These are phyloP conservation scores for Axis porcinus DNA, from an alignment of 2,113 vertebrate genomes.

Conservation along the genomic window DNA sequence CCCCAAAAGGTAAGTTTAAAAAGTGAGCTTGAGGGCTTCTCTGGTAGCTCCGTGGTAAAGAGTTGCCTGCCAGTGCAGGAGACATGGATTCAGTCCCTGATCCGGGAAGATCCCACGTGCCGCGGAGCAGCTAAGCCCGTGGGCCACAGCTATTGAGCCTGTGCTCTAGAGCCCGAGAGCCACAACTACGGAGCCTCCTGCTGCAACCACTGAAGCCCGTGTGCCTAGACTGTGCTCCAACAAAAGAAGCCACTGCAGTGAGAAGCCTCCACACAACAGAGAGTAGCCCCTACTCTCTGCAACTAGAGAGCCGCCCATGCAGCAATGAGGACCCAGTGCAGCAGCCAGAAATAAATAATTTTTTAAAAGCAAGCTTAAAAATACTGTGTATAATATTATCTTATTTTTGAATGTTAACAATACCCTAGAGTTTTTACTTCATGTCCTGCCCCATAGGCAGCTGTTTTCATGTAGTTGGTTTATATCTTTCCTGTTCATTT, in stretches of 20 bases:
- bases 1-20: neutral
- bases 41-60: neutral
- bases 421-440: neutral
- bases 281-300: neutral
- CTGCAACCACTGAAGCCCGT: neutral
- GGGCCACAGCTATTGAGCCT: accelerated
- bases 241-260: neutral
- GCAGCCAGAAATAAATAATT: neutral
- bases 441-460: neutral
- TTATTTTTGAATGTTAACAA: neutral
- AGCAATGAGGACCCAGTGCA: neutral
- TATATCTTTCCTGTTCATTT: neutral
- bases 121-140: accelerated
- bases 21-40: neutral
- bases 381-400: neutral
- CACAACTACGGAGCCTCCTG: accelerated
- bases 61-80: neutral
- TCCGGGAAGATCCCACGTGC: neutral
- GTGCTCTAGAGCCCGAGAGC: neutral
- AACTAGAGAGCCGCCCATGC: neutral
- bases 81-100: neutral
- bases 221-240: accelerated
- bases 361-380: neutral
- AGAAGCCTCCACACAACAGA: neutral
- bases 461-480: neutral